Conservation (phyloP, 37 sponge, comb jelly and placozoan species). For the Sycon ciliatum region DNA sequence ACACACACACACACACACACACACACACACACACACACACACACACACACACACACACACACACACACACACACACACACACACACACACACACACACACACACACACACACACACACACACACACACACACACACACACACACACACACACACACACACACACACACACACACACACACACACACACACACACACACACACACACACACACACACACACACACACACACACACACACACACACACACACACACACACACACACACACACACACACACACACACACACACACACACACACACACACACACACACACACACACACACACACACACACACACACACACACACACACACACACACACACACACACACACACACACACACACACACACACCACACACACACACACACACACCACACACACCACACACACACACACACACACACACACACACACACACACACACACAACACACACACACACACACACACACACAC, state of each 20-base stretch:
- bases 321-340: conserved; percentile 5
- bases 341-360: conserved; percentile 5
- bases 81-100: too few species aligned
- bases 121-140: too few species aligned
- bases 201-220: too few species aligned
- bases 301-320: conserved; percentile 3
- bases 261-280: neutral
- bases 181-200: too few species aligned
- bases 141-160: too few species aligned
- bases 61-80: too few species aligned
- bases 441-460: conserved; percentile 5
- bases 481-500: conserved; percentile 5
- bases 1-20: too few species aligned
- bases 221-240: too few species aligned
- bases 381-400: conserved; percentile 5
- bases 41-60: too few species aligned
- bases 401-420: neutral
- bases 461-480: conserved; percentile 1
- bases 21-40: too few species aligned
- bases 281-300: neutral
- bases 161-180: too few species aligned
- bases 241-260: neutral
- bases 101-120: too few species aligned
- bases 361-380: conserved; percentile 5
- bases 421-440: neutral